These are phyloP conservation scores for Pandion haliaetus DNA, from an alignment of 2,113 vertebrate species.

Conservation along the genomic window DNA sequence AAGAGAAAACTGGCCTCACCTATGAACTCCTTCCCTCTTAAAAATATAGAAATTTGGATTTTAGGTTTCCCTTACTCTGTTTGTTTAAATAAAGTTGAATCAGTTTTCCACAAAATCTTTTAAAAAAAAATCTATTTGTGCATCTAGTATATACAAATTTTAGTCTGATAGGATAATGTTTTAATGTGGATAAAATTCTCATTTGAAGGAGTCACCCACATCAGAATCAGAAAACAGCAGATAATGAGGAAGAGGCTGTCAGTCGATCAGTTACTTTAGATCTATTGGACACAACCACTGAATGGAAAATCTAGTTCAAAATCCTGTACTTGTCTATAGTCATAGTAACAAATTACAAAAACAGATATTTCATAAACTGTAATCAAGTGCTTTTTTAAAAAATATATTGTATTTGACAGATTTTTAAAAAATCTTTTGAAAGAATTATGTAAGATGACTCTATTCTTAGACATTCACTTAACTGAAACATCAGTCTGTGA, in stretches of 20 bases:
- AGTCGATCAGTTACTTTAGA: conserved; percentile 6
- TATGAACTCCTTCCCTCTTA: neutral
- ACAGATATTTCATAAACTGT: neutral
- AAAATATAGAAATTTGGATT: neutral
- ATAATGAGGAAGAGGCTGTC: neutral
- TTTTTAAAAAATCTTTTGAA: neutral
- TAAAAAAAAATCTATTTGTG: neutral
- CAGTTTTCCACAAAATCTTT: neutral
- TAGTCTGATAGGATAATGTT: neutral
- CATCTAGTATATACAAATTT: neutral
- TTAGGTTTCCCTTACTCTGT: neutral
- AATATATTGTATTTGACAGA: neutral
- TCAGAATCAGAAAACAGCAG: neutral
- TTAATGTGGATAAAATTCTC: neutral
- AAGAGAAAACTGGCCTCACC: neutral
- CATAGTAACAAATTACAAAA: neutral
- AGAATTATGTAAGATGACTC: neutral
- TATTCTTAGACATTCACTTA: neutral
- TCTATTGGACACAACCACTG: neutral
- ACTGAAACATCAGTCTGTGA: neutral
- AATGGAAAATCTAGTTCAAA: conserved; percentile 24
- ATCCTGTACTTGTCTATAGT: neutral
- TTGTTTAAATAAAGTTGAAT: neutral
- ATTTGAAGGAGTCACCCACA: neutral
- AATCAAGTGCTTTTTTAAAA: neutral